Evolutionary conservation across 2,113 vertebrate genomes (phyloP).

Genomic region (Phoxinus phoxinus): DNA sequence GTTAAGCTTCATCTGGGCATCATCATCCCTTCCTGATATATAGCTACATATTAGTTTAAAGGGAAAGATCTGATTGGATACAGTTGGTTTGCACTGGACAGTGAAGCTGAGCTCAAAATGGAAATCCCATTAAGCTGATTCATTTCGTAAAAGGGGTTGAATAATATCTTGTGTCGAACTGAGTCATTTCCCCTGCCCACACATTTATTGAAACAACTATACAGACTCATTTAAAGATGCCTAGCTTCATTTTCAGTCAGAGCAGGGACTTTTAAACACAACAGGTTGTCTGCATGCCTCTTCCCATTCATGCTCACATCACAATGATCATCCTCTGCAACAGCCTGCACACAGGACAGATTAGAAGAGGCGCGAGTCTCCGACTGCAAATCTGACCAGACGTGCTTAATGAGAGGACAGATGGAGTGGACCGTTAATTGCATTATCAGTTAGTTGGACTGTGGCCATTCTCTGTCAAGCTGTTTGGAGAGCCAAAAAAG

Average conservation of each 20-base stretch:
- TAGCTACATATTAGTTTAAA: background rate
- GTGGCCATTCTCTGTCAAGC: constrained; percentile 12
- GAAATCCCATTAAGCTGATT: constrained; percentile 39
- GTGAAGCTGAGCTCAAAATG: background rate
- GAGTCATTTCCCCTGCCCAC: constrained; percentile 44
- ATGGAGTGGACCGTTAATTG: constrained; percentile 39
- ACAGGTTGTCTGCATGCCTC: constrained; percentile 10
- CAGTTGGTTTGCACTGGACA: background rate
- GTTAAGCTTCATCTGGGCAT: background rate
- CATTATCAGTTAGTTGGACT: constrained; percentile 34
- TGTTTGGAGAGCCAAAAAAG: constrained; percentile 2
- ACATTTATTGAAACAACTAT: constrained; percentile 31
- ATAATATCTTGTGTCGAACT: constrained; percentile 30
- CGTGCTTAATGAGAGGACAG: constrained; percentile 37
- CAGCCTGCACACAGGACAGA: constrained; percentile 26
- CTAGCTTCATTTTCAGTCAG: constrained; percentile 28
- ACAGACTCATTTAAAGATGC: constrained; percentile 36
- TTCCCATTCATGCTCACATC: constrained; percentile 34
- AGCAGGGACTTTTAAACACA: constrained; percentile 38
- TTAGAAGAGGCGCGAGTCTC: constrained; percentile 4
- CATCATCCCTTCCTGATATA: background rate
- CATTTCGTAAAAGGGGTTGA: constrained; percentile 18
- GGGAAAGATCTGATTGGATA: background rate
- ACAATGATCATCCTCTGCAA: background rate
- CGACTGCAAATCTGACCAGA: constrained; percentile 7